Conservation (phyloP, 2,113 vertebrate species). For the Arothron firmamentum region DNA sequence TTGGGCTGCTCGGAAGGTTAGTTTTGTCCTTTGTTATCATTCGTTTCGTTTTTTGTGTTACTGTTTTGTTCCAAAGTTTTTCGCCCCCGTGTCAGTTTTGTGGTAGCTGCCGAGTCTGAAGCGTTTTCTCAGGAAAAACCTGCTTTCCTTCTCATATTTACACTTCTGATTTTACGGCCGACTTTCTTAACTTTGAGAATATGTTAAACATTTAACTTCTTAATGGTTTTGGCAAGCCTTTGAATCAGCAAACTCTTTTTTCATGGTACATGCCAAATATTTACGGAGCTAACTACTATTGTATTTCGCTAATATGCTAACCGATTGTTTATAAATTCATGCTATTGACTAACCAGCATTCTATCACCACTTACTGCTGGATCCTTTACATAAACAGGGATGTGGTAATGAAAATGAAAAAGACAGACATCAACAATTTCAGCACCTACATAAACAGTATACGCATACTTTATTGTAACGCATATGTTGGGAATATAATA, state of each 20-base stretch:
- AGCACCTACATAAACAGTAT: no score
- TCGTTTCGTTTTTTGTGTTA: not conserved
- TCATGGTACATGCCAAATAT: not conserved
- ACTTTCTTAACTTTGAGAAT: no score
- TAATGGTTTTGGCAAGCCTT: no score
- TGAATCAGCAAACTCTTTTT: no score
- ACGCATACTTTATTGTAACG: no score
- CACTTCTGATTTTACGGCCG: no score
- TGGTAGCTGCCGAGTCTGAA: constrained; percentile 24
- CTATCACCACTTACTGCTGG: not conserved
- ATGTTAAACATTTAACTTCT: no score
- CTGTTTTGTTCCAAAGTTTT: constrained; percentile 29
- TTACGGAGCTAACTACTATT: constrained; percentile 4
- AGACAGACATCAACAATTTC: no score
- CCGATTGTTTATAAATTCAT: not conserved
- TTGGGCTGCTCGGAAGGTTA: constrained; percentile 34
- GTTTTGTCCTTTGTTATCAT: constrained; percentile 17
- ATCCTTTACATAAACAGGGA: not conserved
- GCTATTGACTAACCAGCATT: not conserved
- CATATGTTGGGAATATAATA: no score
- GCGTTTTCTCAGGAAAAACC: no score
- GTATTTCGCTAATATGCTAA: constrained; percentile 23
- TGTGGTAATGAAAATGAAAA: not conserved
- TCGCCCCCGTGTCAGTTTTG: constrained; percentile 15
- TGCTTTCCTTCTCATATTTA: no score